Evolutionary conservation across 2,797 vertebrate genomes (phyloP).

Genomic region (Sebastolobus altivelis): DNA sequence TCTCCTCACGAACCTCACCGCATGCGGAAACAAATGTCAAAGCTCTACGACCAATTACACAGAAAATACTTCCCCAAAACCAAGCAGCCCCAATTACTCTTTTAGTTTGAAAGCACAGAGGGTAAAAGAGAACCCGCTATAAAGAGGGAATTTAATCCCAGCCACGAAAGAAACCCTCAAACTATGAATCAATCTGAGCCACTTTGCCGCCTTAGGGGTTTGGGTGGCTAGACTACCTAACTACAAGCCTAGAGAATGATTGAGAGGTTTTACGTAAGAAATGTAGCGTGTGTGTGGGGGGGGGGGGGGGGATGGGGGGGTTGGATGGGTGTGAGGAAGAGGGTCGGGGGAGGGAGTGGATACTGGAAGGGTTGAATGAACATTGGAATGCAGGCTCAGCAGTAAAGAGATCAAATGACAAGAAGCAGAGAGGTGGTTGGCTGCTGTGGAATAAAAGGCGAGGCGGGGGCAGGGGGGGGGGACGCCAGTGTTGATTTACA

Average conservation of each 20-base stretch:
- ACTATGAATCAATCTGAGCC: slow-evolving; percentile 39
- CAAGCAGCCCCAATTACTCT: not conserved
- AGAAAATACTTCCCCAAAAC: not conserved
- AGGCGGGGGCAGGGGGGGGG: slow-evolving; percentile 29
- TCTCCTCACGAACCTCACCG: not conserved
- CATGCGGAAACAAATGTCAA: not conserved
- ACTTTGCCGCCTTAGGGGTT: slow-evolving; percentile 28
- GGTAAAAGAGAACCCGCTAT: not conserved
- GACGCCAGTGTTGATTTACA: slow-evolving; percentile 66
- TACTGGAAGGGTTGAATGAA: slow-evolving; percentile 73
- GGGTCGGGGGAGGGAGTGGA: slow-evolving; percentile 39
- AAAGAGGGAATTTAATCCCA: slow-evolving; percentile 19
- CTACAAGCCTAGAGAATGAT: slow-evolving; percentile 16
- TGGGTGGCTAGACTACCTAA: slow-evolving; percentile 36
- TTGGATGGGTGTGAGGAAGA: not conserved
- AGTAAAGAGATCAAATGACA: slow-evolving; percentile 78
- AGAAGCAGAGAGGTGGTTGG: slow-evolving; percentile 71
- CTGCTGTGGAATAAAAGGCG: slow-evolving; percentile 61
- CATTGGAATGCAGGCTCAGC: slow-evolving; percentile 81
- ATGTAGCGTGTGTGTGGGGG: slow-evolving; percentile 2
- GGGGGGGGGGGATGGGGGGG: not conserved
- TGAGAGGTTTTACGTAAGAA: slow-evolving; percentile 56
- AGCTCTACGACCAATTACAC: not conserved
- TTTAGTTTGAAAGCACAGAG: slow-evolving; percentile 14
- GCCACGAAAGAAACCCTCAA: slow-evolving; percentile 5